phyloP scores from a whole-genome alignment of 2,113 vertebrate species.

The Nanger granti region DNA sequence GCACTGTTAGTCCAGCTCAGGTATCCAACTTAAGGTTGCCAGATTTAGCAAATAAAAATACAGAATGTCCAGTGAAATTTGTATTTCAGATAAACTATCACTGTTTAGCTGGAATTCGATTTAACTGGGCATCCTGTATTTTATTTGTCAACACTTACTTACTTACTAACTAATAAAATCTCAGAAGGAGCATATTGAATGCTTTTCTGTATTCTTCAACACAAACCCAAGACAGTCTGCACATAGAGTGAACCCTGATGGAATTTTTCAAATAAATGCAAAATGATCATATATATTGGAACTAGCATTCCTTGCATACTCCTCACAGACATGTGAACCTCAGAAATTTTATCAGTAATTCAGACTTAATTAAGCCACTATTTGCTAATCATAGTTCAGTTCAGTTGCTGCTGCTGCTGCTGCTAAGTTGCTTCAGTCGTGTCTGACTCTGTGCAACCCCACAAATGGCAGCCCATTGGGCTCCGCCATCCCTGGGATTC shows the following conservation, averaged over 20 bases:
- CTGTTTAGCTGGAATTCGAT: background rate
- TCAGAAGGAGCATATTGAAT: background rate
- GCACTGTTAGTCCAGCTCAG: background rate
- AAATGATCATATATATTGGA: background rate
- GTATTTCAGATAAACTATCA: background rate
- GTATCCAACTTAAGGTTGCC: background rate
- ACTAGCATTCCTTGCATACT: background rate
- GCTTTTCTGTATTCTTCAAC: background rate
- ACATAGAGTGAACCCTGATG: background rate
- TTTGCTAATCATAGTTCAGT: background rate
- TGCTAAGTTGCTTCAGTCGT: background rate
- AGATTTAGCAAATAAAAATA: background rate
- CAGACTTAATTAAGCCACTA: background rate
- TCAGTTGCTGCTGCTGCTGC: background rate
- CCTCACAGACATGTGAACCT: background rate
- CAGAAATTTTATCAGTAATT: background rate
- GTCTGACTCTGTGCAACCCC: background rate
- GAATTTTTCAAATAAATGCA: background rate
- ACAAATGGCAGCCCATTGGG: too few relatives aligned
- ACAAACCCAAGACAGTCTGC: fast-evolving
- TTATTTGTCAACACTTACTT: background rate
- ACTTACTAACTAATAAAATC: background rate
- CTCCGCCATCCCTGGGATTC: too few relatives aligned
- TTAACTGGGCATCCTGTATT: background rate
- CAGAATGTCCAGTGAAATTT: background rate